These are phyloP conservation scores for Abscondita cerata DNA, from an alignment of 2,888 invertebrate genomes.

Conservation along the genomic window DNA sequence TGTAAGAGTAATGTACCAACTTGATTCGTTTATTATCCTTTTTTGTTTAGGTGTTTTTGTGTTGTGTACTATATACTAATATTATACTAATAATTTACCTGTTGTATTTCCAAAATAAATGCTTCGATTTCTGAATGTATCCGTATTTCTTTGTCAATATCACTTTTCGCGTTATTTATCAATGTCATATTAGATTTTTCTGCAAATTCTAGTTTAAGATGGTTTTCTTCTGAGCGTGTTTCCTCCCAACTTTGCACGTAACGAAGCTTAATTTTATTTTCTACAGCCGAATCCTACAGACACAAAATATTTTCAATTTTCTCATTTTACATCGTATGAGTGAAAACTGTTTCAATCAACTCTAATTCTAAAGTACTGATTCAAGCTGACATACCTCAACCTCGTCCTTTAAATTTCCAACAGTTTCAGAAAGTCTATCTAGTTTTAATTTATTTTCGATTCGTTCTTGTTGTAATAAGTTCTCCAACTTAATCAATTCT, in stretches of 20 bases:
- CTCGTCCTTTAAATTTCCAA: conserved; percentile 50
- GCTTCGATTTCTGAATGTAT: conserved; percentile 53
- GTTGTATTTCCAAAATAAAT: conserved; percentile 50
- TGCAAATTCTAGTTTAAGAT: conserved; percentile 44
- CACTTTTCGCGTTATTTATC: conserved; percentile 47
- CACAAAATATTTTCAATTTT: background rate
- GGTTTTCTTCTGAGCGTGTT: conserved; percentile 55
- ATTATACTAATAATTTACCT: conserved; percentile 35
- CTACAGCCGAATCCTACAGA: conserved; percentile 48
- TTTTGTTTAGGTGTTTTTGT: too few species aligned
- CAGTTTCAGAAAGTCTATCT: conserved; percentile 38
- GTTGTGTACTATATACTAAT: background rate
- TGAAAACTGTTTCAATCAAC: too few species aligned
- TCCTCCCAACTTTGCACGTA: conserved; percentile 53
- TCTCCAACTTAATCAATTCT: conserved; percentile 38
- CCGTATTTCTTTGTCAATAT: conserved; percentile 54
- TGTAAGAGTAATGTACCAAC: too few species aligned
- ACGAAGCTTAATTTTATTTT: conserved; percentile 47
- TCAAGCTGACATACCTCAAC: conserved; percentile 47
- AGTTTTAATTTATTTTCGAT: conserved; percentile 34
- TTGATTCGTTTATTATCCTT: too few species aligned
- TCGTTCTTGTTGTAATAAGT: conserved; percentile 39
- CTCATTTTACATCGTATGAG: too few species aligned
- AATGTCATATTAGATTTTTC: conserved; percentile 47
- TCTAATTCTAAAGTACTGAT: too few species aligned